These are phyloP conservation scores for Mallotus villosus DNA, from an alignment of 2,797 vertebrate species.

Conservation along the genomic window DNA sequence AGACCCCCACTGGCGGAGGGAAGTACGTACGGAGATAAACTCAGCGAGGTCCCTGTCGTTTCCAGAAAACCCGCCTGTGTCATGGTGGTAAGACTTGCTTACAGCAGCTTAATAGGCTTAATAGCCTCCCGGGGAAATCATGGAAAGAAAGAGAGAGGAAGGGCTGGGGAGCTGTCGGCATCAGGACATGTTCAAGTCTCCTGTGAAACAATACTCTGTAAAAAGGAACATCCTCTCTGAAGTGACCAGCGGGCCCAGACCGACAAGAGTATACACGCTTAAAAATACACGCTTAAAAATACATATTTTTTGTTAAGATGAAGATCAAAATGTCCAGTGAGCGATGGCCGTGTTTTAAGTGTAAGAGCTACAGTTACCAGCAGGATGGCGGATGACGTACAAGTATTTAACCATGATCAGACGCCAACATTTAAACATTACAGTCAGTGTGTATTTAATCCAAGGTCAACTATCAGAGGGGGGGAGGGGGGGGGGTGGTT, in stretches of 20 bases:
- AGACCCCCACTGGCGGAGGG: constrained; percentile 35
- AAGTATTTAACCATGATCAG: neutral
- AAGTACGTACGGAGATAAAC: constrained; percentile 25
- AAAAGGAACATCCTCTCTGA: constrained; percentile 10
- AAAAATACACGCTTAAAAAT: no score
- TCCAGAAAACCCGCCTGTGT: constrained; percentile 67
- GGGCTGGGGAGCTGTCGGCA: neutral
- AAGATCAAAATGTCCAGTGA: neutral
- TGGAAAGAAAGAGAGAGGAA: constrained; percentile 32
- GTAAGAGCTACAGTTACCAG: neutral
- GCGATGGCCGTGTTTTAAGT: neutral
- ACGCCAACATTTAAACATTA: neutral
- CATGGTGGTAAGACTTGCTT: constrained; percentile 55
- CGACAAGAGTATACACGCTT: no score
- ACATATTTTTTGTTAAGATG: neutral
- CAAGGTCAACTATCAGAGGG: constrained; percentile 15
- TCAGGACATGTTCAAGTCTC: no score
- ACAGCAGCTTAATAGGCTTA: constrained; percentile 33
- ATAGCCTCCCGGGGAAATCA: constrained; percentile 24
- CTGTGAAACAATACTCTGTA: neutral
- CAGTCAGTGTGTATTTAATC: constrained; percentile 10
- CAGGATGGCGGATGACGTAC: neutral
- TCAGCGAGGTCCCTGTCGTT: constrained; percentile 47
- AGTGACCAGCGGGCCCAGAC: no score
- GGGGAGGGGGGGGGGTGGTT: neutral